A percentile compares a stretch with the other conserved stretches of the same genome.
Conservation (phyloP, 2,113 vertebrate genomes). For the Eleginops maclovinus region DNA sequence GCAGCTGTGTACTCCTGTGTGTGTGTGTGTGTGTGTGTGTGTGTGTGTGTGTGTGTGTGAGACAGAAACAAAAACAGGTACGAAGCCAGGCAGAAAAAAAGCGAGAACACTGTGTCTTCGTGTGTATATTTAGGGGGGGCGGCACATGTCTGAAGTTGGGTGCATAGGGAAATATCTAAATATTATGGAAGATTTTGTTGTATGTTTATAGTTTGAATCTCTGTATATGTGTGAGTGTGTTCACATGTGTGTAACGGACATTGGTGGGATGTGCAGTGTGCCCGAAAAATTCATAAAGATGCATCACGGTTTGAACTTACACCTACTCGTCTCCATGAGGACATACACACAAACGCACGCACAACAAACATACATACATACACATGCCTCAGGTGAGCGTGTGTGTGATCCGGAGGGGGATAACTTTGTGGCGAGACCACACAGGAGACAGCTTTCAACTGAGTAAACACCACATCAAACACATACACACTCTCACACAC, state of each 20-base stretch:
- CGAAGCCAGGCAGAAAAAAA: slow-evolving; percentile 36
- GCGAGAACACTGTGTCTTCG: slow-evolving; percentile 57
- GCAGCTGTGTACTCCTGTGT: slow-evolving; percentile 12
- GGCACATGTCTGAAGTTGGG: slow-evolving; percentile 47
- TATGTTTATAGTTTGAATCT: slow-evolving; percentile 68
- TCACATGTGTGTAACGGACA: slow-evolving; percentile 14
- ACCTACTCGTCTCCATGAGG: slow-evolving; percentile 56
- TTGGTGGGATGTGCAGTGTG: slow-evolving; percentile 16
- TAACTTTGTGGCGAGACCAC: slow-evolving; percentile 79
- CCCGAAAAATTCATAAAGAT: slow-evolving; percentile 23
- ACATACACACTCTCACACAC: slow-evolving; percentile 54
- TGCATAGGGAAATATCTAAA: slow-evolving; percentile 59
- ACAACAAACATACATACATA: slow-evolving; percentile 51
- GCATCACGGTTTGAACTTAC: slow-evolving; percentile 47
- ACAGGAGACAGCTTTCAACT: slow-evolving; percentile 83
- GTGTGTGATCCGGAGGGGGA: slow-evolving; percentile 76
- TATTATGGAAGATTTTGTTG: slow-evolving; percentile 73
- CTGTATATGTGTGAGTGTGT: slow-evolving; percentile 44
- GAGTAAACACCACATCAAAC: slow-evolving; percentile 83
- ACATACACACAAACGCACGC: slow-evolving; percentile 12
- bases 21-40: too few relatives aligned
- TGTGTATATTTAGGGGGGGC: slow-evolving; percentile 39
- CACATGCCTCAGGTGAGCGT: slow-evolving; percentile 70
- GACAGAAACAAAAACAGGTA: slow-evolving; percentile 55
- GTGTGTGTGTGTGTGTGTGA: slow-evolving; percentile 21